Evolutionary conservation across 2,888 invertebrate species (phyloP), one percentile per base, ranked within the genome.

Genomic region (Drosophila formosana): DNA sequence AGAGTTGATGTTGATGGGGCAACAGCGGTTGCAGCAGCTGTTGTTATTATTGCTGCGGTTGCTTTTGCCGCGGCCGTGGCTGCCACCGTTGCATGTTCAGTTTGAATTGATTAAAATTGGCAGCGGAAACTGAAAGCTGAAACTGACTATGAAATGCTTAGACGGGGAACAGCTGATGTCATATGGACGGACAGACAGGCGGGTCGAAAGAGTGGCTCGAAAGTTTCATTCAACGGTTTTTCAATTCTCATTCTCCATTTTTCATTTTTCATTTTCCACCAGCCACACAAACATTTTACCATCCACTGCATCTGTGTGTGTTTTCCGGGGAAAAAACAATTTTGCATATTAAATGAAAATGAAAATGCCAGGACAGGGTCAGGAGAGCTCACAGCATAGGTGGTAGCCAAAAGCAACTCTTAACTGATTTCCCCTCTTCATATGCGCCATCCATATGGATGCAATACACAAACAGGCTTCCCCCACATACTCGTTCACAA

Each of bases 71-170:
- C 2, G 47, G 39, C 34, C 25, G 39, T 34, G 61, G 25, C 52
- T 58, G 32, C 6, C 32, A 51, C 26, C 63, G 65, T 18, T 52
- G 73, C 51, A 53, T 37, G 72, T 45, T 67, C 75, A 66, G 70
- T 66, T 80, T 67, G 81, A 80, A 75, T 88, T 78, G 83, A 86
- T 84, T 83, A 67, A 78, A 88, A 78, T 72, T 70, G 81, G 66
- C 81, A 81, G 63, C 64, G 51, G 46, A 66, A 60, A 56, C 46
- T 43, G 25, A 34, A 53, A 67, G 26, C 61, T 56, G 56, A 46
- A 68, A 50, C 57, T 60, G 69, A 60, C 68, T 68, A 32, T 53
- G 52, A 55, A 67, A 70, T 53, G 75, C 67, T 80, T 74, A 78
- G 80, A 64, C 69, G 51, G 45, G 51, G 53, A 51, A 51, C 39